A percentile compares a stretch with the other conserved stretches of the same genome.
Conservation (phyloP, 2,797 vertebrate species). For the Sebastes reedi region DNA sequence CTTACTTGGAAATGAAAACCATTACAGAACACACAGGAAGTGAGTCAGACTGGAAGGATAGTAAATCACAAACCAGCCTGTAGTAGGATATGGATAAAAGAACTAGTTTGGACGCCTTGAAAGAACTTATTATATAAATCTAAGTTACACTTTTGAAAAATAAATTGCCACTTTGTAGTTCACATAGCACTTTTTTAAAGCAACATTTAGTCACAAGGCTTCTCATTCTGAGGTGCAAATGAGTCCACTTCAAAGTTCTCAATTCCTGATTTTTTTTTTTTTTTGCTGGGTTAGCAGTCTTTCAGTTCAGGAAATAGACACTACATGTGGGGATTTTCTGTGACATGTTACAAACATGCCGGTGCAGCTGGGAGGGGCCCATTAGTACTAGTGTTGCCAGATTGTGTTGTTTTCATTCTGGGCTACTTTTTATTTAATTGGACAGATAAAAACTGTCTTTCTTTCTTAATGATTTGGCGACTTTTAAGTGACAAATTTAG, state of each 20-base stretch:
- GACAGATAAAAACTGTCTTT: not conserved
- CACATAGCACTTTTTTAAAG: not conserved
- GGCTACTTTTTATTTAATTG: not conserved
- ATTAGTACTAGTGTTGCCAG: not conserved
- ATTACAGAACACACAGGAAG: slow-evolving; percentile 10
- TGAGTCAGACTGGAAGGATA: not conserved
- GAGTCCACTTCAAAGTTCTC: slow-evolving; percentile 12
- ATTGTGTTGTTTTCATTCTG: not conserved
- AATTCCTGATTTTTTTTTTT: slow-evolving; percentile 11
- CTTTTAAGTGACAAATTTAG: not conserved
- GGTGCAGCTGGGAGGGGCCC: not conserved
- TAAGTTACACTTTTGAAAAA: not conserved
- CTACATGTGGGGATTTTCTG: not conserved
- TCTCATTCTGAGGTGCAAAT: not conserved
- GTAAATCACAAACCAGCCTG: not conserved
- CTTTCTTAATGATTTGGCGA: not conserved
- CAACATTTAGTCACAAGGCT: not conserved
- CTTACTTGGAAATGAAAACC: not conserved
- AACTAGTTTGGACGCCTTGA: not conserved
- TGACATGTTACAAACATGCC: not conserved
- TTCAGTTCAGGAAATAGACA: slow-evolving; percentile 2
- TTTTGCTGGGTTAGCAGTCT: not conserved
- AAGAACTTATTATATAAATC: not conserved
- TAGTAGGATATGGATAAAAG: not conserved
- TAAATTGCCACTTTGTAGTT: not conserved